These are phyloP conservation scores for Tonatia bakeri DNA, from an alignment of 2,113 vertebrate species.

Conservation along the genomic window DNA sequence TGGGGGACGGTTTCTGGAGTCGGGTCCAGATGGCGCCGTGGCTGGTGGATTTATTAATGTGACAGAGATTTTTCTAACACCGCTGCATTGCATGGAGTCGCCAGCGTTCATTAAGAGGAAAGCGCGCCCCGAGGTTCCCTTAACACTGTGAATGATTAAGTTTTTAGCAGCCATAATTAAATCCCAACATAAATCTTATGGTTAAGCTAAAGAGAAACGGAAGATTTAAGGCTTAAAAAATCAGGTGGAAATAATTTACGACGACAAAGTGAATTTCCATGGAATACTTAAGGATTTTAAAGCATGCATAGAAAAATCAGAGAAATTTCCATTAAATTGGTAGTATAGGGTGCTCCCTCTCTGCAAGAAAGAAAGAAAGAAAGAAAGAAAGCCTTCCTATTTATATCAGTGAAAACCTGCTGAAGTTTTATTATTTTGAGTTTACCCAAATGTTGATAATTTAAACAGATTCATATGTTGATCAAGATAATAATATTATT, in stretches of 20 bases:
- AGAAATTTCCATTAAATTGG: neutral
- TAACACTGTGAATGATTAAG: neutral
- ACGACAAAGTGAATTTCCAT: neutral
- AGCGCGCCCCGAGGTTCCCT: neutral
- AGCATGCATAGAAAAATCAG: neutral
- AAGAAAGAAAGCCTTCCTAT: too few relatives aligned
- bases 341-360: fast-evolving
- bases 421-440: neutral
- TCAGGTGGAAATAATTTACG: neutral
- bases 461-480: neutral
- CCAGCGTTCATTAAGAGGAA: neutral
- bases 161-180: neutral
- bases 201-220: neutral
- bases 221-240: neutral
- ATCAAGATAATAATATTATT: too few relatives aligned
- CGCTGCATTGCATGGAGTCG: neutral
- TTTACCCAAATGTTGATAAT: neutral
- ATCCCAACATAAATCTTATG: neutral
- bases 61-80: neutral
- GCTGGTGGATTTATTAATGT: neutral
- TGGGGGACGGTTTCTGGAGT: neutral
- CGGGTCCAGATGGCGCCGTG: neutral
- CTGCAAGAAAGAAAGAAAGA: too few relatives aligned
- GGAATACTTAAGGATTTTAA: neutral
- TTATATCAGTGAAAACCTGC: neutral